Evolutionary conservation across 2,113 vertebrate species (phyloP), one percentile per base, ranked within the genome.

Genomic region (Lamprotornis superbus): DNA sequence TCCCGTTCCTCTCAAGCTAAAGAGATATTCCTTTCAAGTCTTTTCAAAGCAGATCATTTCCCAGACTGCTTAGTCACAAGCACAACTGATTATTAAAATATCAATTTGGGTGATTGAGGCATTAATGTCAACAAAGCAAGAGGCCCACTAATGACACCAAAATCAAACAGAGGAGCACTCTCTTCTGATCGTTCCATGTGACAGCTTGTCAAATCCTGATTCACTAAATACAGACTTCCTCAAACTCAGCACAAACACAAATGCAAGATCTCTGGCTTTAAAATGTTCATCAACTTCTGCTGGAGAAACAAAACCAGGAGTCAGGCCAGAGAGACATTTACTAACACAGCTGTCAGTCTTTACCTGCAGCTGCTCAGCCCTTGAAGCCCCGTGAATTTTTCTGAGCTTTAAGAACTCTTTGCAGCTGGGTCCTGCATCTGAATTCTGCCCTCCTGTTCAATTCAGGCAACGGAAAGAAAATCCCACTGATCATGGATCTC

Each of bases 31-130:
- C 44, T 87, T 87, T 92, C 65, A 95, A 83, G 77, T 53, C 76
- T 59, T 87, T 82, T 80, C 81, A 74, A 71, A 96, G 74, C 61
- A 83, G 55, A 63, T 44, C 2, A 70, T 71, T 83, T 85, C 71
- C 76, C 52, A 83, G 82, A 57, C 40, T 87, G 42, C 39, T 59
- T 60, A 56, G 63, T 70, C 70, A 63, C 63, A 40, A 83, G 79
- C 47, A 83, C 59, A 95, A 61, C 79, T 49, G 55, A 80, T 65
- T 60, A 79, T 39, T 80, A 84, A 94, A 93, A 57, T 76, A 85
- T 6, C 65, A 67, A 0, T 67, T 69, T 63, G 46, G 28, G 37
- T 49, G 59, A 87, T 5, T 53, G 90, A 90, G 40, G 63, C 22
- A 1, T 50, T 94, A 53, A 84, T 50, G 50, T 30, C 88, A 81